Evolutionary conservation across 2,888 invertebrate species (phyloP), one percentile per base, ranked within the genome.

Genomic region (Tanytarsus gracilentus): DNA sequence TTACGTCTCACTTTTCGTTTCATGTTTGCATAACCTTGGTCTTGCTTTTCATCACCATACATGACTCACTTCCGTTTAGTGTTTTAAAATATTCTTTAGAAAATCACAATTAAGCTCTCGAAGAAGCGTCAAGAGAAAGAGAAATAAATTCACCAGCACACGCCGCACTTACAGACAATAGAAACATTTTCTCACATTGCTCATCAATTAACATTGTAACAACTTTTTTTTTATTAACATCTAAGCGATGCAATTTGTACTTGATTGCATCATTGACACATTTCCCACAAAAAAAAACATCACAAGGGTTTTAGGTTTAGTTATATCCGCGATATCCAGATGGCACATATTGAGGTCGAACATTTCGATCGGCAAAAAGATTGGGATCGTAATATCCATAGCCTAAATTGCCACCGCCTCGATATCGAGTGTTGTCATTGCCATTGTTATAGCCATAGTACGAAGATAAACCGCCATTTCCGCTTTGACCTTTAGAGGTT

Each of bases 241-340:
- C 36, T 36, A 14, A n/a, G 16, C 36, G 18, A 11, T 44, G 44
- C 44, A 44, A 23, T 23, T 23, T 44, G 44, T 23, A 44, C 16
- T 33, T 33, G 21, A 16, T 44, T 44, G 44, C 44, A 44, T 44
- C 52, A 52, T 52, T 53, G 53, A 53, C 53, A 53, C 36, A 53
- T 36, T 53, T 53, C 53, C 53, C 53, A 53, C 36, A 36, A 23
- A 27, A 23, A n/a, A 21, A n/a, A 11, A 36, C 36, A 23, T 53
- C 23, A 53, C 21, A 36, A 29, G 23, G 18, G 14, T 44, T 44
- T 8, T 18, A 21, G 7, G 18, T 44, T 44, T 51, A 53, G 25
- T 53, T 25, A 36, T 53, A 53, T 23, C 53, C 53, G 7, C 53
- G 53, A 53, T 53, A 53, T 2, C 53, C 53, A 8, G 53, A 36